Conservation (phyloP, 2,113 vertebrate genomes). For the Labeo rohita region DNA sequence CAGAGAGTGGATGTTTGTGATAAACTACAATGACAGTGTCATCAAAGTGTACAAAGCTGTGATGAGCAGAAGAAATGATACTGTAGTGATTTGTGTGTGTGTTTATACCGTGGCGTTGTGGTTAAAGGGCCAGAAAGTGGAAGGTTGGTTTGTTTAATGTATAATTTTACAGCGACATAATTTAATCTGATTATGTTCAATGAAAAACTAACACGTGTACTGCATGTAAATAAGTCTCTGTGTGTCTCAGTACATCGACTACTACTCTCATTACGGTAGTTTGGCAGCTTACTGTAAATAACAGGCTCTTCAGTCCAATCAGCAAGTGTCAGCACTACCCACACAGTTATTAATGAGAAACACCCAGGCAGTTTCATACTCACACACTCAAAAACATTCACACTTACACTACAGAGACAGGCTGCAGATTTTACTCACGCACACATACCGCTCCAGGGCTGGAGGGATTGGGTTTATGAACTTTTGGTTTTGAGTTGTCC, state of each 20-base stretch:
- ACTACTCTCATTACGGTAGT: conserved; percentile 54
- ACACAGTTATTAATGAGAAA: conserved; percentile 71
- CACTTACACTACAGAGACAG: conserved; percentile 22
- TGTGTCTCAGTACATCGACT: background rate
- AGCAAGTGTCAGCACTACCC: conserved; percentile 60
- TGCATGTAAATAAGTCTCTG: conserved; percentile 25
- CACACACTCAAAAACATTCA: conserved; percentile 37
- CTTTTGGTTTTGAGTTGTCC: background rate
- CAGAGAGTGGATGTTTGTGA: background rate
- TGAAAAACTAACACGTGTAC: background rate
- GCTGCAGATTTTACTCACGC: background rate
- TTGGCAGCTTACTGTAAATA: conserved; percentile 63
- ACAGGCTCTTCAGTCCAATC: conserved; percentile 63
- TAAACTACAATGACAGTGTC: conserved; percentile 2
- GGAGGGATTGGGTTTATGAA: conserved; percentile 6
- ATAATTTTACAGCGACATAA: background rate
- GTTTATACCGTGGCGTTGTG: background rate
- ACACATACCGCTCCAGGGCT: background rate
- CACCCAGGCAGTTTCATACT: conserved; percentile 59
- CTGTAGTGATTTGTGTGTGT: background rate
- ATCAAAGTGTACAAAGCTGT: background rate
- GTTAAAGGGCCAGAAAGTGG: background rate
- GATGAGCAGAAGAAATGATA: background rate
- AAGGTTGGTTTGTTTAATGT: background rate
- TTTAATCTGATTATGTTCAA: background rate